Evolutionary conservation across 23 tunicate genomes (phyloP), one percentile per base, ranked within the genome.

Genomic region (Ciona savignyi): DNA sequence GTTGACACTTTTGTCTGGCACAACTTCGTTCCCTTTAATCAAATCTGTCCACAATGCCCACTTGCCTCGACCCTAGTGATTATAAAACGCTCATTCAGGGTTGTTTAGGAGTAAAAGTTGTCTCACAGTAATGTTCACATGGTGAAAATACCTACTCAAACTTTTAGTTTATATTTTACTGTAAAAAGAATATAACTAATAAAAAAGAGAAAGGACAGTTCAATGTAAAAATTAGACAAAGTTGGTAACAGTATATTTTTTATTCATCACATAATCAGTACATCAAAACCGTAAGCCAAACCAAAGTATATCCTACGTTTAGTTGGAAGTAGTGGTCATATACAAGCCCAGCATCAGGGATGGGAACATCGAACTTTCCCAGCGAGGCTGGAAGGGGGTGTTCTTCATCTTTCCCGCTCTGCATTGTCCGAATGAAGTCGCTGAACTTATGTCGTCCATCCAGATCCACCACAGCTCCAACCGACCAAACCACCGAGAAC

Each of bases 31-130:
- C 1, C 95, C 90, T 65, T 70, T 66, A 30, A 94, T 42, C 65
- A 94, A 71, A 34, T 94, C 84, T 28, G 93, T 94, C 99, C 99
- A 94, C 0, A 60, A 79, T 4, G 51, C 24, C 99, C 99, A 94
- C 35, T 79, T 78, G 34, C 99, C 99, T 31, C 90, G 70, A 26
- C 95, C 83, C 62, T 75, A 34, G 62, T 75, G 27, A 6, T 20
- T 23, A 77, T 27, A 71, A 15, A 42, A 42, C 15, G 9, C 15
- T 6, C 56, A 42, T 42, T n/a, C n/a, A n/a, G n/a, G n/a, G n/a
- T n/a, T n/a, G n/a, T n/a, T n/a, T n/a, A n/a, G n/a, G n/a, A n/a
- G n/a, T n/a, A n/a, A n/a, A n/a, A n/a, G n/a, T n/a, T n/a, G n/a
- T n/a, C n/a, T n/a, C n/a, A n/a, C n/a, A n/a, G n/a, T n/a, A n/a